Base-by-base conservation (phyloP, 1,140 invertebrate species). In the Macrobrachium rosenbergii region DNA sequence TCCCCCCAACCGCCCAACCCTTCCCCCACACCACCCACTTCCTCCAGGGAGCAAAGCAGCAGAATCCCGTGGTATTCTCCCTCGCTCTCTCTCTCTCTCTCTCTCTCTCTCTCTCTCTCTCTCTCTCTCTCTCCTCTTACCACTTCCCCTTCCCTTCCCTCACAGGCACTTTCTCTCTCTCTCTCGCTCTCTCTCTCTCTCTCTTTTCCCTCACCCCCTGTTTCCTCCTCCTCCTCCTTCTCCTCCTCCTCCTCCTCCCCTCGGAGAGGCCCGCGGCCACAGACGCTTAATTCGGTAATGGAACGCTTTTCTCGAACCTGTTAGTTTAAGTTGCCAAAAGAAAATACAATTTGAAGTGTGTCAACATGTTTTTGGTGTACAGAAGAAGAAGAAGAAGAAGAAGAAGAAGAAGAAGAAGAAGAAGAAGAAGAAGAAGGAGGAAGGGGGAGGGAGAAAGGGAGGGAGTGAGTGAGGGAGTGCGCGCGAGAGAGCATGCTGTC, bases 311-410 rank as follows among this genome's bases (percentile, higher is more conserved):
- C 82, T 75, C 72, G 52, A 37, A 60, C 60, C 72, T 76, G 45
- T 77, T 77, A 75, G 59, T 63, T 76, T 63, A 63, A 83, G 58
- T 83, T 76, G 72, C 76, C 82, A 28, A 83, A 75, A 83, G 82
- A 83, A 83, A 83, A 77, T 77, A 77, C 72, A 83, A 77, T 83
- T 81, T 83, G 73, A 83, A 76, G 82, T 76, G 82, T 77, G 73
- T 77, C 82, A 83, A 83, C 82, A 83, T 83, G 82, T 83, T 83
- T 83, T 83, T 64, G 63, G 83, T 59, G 62, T 67, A 72, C 52
- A 72, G 43, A 37, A 45, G 45, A 43, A 63, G 5, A n/a, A 0
- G 19, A 52, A 0, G 45, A 52, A n/a, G 19, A 28, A 28, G 75
- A 17, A 10, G 14, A 19, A 19, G 58, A 14, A 59, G 37, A 58